Conservation (phyloP, 2,113 vertebrate genomes). For the Mustelus asterias region DNA sequence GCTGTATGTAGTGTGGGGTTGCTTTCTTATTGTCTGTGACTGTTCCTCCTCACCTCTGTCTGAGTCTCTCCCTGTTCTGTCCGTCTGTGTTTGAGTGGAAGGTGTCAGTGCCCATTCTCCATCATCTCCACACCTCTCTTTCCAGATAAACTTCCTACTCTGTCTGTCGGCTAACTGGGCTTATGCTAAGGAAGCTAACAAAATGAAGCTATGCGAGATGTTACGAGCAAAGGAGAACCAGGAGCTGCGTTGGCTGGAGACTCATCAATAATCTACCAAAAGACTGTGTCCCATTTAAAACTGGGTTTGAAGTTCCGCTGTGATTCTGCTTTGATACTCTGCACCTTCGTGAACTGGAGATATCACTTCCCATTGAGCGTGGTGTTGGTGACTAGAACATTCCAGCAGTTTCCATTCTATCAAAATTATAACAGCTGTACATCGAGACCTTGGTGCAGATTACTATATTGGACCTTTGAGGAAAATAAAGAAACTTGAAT, state of each 20-base stretch:
- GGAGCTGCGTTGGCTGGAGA: constrained; percentile 40
- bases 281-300: neutral
- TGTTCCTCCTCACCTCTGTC: no score
- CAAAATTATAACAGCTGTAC: neutral
- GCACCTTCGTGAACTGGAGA: neutral
- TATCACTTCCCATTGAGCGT: no score
- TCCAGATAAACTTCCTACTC: constrained; percentile 60
- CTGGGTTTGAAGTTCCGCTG: neutral
- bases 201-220: constrained; percentile 29
- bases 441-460: neutral
- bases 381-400: neutral
- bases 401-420: neutral
- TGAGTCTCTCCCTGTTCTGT: neutral
- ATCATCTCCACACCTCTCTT: constrained; percentile 44
- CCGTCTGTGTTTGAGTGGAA: neutral
- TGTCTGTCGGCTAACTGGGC: constrained; percentile 55
- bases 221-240: constrained; percentile 40
- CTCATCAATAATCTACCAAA: neutral
- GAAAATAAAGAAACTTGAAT: neutral
- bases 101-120: constrained; percentile 4
- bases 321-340: neutral
- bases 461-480: neutral
- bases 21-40: no score
- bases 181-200: constrained; percentile 48
- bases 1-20: no score